Evolutionary conservation across 2,113 vertebrate genomes (phyloP).

Genomic region (Argyrosomus japonicus): DNA sequence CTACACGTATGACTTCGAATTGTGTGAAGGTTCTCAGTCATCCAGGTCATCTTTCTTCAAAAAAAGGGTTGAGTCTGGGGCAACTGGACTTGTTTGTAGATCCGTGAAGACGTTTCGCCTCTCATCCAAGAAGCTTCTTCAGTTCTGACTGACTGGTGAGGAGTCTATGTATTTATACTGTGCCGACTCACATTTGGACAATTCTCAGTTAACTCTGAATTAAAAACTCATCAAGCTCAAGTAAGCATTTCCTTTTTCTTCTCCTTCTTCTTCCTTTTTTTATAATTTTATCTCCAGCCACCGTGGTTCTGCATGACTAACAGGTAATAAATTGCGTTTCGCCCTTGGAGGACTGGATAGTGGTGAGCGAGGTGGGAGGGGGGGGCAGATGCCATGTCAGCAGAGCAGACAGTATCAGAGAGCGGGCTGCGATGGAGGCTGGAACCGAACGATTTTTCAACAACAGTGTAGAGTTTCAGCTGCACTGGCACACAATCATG

Average conservation of each 20-base stretch:
- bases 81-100: too few relatives aligned
- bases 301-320: slow-evolving; percentile 65
- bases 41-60: too few relatives aligned
- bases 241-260: slow-evolving; percentile 29
- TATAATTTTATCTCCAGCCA: slow-evolving; percentile 33
- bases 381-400: slow-evolving; percentile 68
- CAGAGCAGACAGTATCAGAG: slow-evolving; percentile 63
- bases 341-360: slow-evolving; percentile 64
- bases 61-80: too few relatives aligned
- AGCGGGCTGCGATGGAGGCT: slow-evolving; percentile 54
- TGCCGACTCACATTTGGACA: slow-evolving; percentile 3
- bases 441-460: slow-evolving; percentile 25
- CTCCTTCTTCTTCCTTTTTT: neutral
- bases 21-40: too few relatives aligned
- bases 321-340: slow-evolving; percentile 67
- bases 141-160: neutral
- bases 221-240: slow-evolving; percentile 45
- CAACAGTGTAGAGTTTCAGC: neutral
- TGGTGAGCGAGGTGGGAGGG: slow-evolving; percentile 42
- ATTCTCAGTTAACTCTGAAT: slow-evolving; percentile 51
- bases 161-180: too few relatives aligned
- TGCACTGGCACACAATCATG: neutral
- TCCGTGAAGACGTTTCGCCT: too few relatives aligned
- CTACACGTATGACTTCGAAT: too few relatives aligned
- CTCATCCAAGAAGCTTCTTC: too few relatives aligned